phyloP scores from a whole-genome alignment of 2,113 vertebrate genomes.

The Siniperca chuatsi region DNA sequence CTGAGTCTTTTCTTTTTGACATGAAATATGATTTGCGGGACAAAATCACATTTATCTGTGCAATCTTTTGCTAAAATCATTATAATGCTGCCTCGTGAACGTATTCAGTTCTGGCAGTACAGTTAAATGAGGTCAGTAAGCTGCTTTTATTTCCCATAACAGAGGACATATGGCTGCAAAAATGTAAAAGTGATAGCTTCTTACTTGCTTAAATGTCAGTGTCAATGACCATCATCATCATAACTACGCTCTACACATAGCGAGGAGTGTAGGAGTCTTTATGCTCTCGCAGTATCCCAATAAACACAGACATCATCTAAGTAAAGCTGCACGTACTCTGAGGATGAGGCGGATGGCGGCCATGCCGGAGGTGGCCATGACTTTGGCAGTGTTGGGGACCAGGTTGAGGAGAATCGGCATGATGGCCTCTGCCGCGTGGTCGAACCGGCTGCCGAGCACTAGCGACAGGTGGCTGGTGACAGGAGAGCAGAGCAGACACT shows the following conservation, averaged over 20 bases:
- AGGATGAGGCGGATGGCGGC: constrained; percentile 94
- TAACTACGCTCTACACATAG: too few species aligned
- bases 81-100: not conserved
- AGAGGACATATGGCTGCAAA: not conserved
- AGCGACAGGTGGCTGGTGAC: constrained; percentile 90
- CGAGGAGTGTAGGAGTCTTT: too few species aligned
- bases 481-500: not conserved
- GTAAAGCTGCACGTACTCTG: constrained; percentile 81
- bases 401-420: constrained; percentile 93
- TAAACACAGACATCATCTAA: not conserved
- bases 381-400: constrained; percentile 94
- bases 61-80: not conserved
- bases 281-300: not conserved
- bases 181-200: too few species aligned
- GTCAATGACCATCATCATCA: too few species aligned
- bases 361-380: constrained; percentile 95
- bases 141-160: not conserved
- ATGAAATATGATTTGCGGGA: not conserved
- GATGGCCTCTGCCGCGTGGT: constrained; percentile 94
- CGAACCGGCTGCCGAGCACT: constrained; percentile 92
- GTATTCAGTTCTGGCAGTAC: too few species aligned
- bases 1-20: not conserved
- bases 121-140: not conserved
- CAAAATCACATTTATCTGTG: not conserved
- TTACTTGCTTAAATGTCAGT: too few species aligned